phyloP scores from a whole-genome alignment of 2,888 invertebrate genomes.

The Thumatha senex region DNA sequence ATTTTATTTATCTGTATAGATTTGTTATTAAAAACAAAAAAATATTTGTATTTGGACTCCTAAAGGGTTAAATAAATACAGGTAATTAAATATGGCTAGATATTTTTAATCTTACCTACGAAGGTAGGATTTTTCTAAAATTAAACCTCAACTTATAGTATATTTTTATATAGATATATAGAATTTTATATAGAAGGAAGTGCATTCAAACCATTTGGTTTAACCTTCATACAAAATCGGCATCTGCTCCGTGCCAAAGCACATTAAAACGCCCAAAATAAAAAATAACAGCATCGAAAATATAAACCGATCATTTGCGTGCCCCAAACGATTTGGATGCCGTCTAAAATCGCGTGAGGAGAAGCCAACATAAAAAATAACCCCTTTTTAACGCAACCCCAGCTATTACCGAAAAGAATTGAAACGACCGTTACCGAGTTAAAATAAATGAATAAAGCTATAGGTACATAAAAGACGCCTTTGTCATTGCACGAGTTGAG shows the following conservation, averaged over 20 bases:
- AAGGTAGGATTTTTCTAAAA: not conserved
- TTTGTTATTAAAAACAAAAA: no score
- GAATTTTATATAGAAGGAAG: not conserved
- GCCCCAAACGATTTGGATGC: slow-evolving; percentile 61
- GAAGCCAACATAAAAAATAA: slow-evolving; percentile 63
- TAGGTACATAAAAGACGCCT: slow-evolving; percentile 72
- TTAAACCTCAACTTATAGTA: not conserved
- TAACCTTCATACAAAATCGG: slow-evolving; percentile 7
- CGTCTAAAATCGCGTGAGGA: slow-evolving; percentile 70
- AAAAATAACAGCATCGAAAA: slow-evolving; percentile 29
- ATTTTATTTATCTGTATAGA: no score
- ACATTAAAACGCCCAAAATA: slow-evolving; percentile 17
- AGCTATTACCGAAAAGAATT: slow-evolving; percentile 76
- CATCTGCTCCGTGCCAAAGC: slow-evolving; percentile 12
- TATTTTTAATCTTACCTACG: no score
- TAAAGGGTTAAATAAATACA: not conserved
- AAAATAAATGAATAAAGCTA: slow-evolving; percentile 77
- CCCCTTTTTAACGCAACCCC: slow-evolving; percentile 46
- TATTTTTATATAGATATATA: not conserved
- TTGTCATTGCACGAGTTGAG: slow-evolving; percentile 63
- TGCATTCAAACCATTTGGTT: not conserved
- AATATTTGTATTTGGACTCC: no score
- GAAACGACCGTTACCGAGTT: slow-evolving; percentile 68
- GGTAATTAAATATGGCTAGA: not conserved
- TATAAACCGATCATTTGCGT: slow-evolving; percentile 60